These are phyloP conservation scores for Catharus minimus DNA, from an alignment of 2,113 vertebrate genomes.

Conservation along the genomic window DNA sequence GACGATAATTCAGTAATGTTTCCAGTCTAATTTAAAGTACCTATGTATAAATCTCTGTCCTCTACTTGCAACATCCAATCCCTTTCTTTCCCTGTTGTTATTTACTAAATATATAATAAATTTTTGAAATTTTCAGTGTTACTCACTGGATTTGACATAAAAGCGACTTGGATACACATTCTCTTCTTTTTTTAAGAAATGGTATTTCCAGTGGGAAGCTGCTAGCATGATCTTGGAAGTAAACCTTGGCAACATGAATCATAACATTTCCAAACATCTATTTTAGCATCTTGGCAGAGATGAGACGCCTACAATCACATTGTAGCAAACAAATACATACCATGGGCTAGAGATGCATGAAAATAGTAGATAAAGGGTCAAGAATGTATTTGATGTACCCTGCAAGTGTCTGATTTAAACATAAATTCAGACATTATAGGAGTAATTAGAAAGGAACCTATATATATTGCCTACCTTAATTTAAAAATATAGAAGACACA, in stretches of 20 bases:
- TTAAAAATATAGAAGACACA: background rate
- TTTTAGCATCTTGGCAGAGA: background rate
- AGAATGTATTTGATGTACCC: background rate
- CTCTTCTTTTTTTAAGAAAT: background rate
- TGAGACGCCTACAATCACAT: background rate
- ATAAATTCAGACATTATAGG: background rate
- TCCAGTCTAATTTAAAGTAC: background rate
- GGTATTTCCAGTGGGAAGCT: background rate
- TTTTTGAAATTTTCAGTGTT: background rate
- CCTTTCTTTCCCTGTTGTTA: background rate
- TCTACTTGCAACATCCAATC: background rate
- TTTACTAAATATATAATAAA: background rate
- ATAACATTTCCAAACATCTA: background rate
- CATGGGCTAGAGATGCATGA: background rate
- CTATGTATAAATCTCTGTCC: background rate
- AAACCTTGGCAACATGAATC: background rate
- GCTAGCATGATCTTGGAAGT: background rate
- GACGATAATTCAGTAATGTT: background rate
- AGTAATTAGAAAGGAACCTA: background rate
- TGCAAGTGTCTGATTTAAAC: background rate
- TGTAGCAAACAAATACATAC: background rate
- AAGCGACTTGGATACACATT: background rate
- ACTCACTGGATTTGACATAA: background rate
- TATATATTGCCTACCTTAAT: background rate
- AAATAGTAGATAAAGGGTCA: background rate